Evolutionary conservation across 2,888 invertebrate species (phyloP).

Genomic region (Campaea margaritaria): DNA sequence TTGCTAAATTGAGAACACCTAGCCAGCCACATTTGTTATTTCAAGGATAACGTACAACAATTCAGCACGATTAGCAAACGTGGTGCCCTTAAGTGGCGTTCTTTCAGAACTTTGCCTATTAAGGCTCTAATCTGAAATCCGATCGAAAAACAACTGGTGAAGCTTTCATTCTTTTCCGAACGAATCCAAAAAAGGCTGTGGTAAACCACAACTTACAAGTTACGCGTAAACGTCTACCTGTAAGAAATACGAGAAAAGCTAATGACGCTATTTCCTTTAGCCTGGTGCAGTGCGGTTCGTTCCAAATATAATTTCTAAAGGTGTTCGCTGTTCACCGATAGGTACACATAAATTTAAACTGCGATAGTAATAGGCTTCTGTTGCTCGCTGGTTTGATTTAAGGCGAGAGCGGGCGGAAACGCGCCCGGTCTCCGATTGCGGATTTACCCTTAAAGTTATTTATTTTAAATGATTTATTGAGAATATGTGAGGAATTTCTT

Average conservation of each 20-base stretch:
- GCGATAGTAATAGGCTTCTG: slow-evolving; percentile 74
- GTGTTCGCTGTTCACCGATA: slow-evolving; percentile 74
- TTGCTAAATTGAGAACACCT: no score
- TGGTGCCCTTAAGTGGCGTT: no score
- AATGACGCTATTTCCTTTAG: slow-evolving; percentile 80
- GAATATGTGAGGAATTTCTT: not conserved
- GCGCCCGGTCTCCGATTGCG: slow-evolving; percentile 55
- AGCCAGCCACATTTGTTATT: no score
- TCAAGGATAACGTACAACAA: no score
- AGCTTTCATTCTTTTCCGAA: slow-evolving; percentile 7
- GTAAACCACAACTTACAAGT: slow-evolving; percentile 60
- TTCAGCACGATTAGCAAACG: no score
- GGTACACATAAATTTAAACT: slow-evolving; percentile 78
- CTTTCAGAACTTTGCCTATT: no score
- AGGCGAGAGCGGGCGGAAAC: slow-evolving; percentile 60
- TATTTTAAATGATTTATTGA: slow-evolving; percentile 23
- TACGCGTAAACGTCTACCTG: slow-evolving; percentile 69
- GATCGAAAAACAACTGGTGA: not conserved
- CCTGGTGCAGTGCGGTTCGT: slow-evolving; percentile 72
- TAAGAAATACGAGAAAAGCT: slow-evolving; percentile 79
- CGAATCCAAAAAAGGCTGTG: slow-evolving; percentile 40
- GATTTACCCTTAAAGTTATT: slow-evolving; percentile 45
- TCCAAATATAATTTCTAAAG: slow-evolving; percentile 79
- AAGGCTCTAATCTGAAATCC: not conserved
- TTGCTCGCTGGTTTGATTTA: slow-evolving; percentile 70